Evolutionary conservation across 2,113 vertebrate genomes (phyloP), one percentile per base, ranked within the genome.

Genomic region (Onychostruthus taczanowskii): DNA sequence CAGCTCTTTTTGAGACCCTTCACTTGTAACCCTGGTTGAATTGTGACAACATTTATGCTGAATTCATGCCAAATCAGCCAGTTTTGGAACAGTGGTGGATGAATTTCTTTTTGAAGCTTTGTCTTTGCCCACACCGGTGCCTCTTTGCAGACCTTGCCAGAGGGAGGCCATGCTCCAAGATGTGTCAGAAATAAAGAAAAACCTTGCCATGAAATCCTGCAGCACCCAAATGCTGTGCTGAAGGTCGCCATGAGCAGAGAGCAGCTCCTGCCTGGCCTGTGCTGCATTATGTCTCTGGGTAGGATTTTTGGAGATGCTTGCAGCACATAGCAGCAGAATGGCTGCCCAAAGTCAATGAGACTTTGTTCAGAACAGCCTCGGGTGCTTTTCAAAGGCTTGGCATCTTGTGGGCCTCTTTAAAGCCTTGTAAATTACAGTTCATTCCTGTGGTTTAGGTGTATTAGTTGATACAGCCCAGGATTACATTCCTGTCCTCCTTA

Each of bases 351-450:
- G 47, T 89, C 89, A 52, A 67, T 24, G 44, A 62, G 64, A 72
- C 76, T 90, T 85, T 86, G 72, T 81, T 95, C 83, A 69, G 68
- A 96, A 63, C 31, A 27, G 76, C 91, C 95, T 87, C 35, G 1
- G 90, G 94, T 77, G 63, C 18, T 86, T 94, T 80, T 92, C 46
- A 70, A 74, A 93, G 74, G 59, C 61, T 81, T 72, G 33, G 75
- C 19, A 61, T 90, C 59, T 28, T 72, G 44, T 70, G 46, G 6
- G 2, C 43, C 61, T 52, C 56, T 90, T 94, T 93, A 81, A 92
- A 90, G 92, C 67, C 56, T 81, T 84, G 78, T 74, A 92, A 93
- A 92, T 94, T 67, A 78, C 73, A 90, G 43, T 84, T 92, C 93
- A 96, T 89, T 93, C 93, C 79, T 66, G 37, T 0, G 4, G 44